phyloP scores from a whole-genome alignment of 2,797 vertebrate genomes.

The Silurus aristotelis region DNA sequence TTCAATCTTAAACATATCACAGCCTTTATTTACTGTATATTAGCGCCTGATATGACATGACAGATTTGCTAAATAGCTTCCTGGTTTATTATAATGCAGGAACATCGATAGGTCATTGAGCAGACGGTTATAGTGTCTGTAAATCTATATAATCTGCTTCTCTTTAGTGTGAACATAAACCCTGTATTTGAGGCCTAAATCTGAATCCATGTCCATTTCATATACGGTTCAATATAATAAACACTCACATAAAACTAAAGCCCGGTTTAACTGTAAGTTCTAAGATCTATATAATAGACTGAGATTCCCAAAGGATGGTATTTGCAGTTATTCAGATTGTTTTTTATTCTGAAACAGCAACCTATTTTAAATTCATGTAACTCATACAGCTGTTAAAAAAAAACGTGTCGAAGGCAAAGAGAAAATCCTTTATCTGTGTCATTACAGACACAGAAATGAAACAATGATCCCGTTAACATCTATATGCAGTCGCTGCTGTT shows the following conservation, averaged over 20 bases:
- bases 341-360: slow-evolving; percentile 1
- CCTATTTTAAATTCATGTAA: neutral
- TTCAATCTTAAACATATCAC: no score
- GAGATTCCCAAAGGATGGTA: neutral
- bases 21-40: neutral
- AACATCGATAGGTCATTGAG: neutral
- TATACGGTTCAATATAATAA: no score
- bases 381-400: neutral
- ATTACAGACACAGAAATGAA: slow-evolving; percentile 27
- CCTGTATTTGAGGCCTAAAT: neutral
- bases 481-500: neutral
- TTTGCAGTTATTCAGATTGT: neutral
- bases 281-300: neutral
- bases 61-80: neutral
- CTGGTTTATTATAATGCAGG: neutral
- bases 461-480: neutral
- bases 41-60: neutral
- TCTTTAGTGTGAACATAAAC: neutral
- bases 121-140: neutral
- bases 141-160: neutral
- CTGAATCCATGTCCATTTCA: neutral
- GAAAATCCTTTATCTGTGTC: slow-evolving; percentile 7
- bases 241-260: neutral
- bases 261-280: neutral
- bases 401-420: neutral